Base-by-base conservation (phyloP, 1,140 invertebrate species). In the Drosophila sulfurigaster region DNA sequence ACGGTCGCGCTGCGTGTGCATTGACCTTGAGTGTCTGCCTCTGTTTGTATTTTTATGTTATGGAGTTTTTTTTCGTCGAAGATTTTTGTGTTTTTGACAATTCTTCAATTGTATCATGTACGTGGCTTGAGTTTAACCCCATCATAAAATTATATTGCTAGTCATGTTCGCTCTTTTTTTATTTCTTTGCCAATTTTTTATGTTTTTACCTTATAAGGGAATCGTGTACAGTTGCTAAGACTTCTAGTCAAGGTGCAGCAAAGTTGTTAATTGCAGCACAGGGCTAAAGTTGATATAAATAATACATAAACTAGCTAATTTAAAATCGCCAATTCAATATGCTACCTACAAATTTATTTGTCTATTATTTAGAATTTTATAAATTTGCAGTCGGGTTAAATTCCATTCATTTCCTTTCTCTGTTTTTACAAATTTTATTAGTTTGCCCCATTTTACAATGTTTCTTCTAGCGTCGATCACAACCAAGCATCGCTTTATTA, bases 31-130 rank as follows among this genome's bases (percentile, higher is more conserved):
- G 45, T 68, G 54, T 51, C 41, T 81, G 73, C 74, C 49, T 51
- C 41, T 81, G 73, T 78, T 56, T 62, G 70, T 75, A 49, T 67
- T 57, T 79, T 51, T 68, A 74, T 60, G 46, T 51, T 68, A 74
- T 60, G 46, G 10, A 20, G 7, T 54, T 64, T 66, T 65, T 68
- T 25, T 25, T 25, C 20, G 20, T 25, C 75, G 54, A 71, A 76
- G 60, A 76, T 59, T 43, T 72, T 81, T 45, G 35, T 54, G 72
- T 59, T 43, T 72, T 81, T 45, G 35, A 46, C 38, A 64, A 52
- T 38, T 83, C 59, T 88, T 85, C 78, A 88, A 88, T 89, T 88
- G 85, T 88, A 78, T 78, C 79, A 75, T 71, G 49, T 65, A 54
- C 35, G 51, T 51, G 54, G 56, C 51, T 20, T 32, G 38, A 10